Evolutionary conservation across 2,797 vertebrate species (phyloP).

Genomic region (Philypnodon macrostomus): DNA sequence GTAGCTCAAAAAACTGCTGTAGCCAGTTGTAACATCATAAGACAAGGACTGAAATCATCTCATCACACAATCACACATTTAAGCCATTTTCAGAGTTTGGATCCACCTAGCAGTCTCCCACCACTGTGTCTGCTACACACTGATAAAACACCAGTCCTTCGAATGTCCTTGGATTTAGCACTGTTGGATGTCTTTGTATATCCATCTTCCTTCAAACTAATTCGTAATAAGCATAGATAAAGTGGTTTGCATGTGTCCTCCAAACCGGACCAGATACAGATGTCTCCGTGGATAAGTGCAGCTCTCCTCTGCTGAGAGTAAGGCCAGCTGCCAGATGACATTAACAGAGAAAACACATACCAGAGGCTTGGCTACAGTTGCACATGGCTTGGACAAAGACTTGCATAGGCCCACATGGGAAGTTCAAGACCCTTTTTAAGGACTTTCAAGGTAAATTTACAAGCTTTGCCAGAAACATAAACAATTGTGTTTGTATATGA

Average conservation of each 20-base stretch:
- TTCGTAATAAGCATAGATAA: conserved; percentile 6
- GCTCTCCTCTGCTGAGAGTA: conserved; percentile 26
- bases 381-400: background rate
- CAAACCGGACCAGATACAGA: conserved; percentile 16
- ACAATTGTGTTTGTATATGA: too few relatives aligned
- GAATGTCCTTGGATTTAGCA: conserved; percentile 39
- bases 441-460: background rate
- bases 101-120: conserved; percentile 21
- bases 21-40: conserved; percentile 31
- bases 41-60: conserved; percentile 19
- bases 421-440: background rate
- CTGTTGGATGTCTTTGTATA: background rate
- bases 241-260: conserved; percentile 8
- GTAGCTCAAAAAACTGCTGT: conserved; percentile 15
- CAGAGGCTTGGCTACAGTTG: conserved; percentile 20
- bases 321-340: conserved; percentile 42
- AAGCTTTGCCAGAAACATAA: too few relatives aligned
- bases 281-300: conserved; percentile 27
- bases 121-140: conserved; percentile 28
- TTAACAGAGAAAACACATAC: conserved; percentile 51
- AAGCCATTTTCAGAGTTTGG: conserved; percentile 12
- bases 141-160: conserved; percentile 37
- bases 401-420: background rate
- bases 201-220: conserved; percentile 7
- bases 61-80: conserved; percentile 31